Percentiles rank a stretch among this genome's conserved stretches.
phyloP scores from a whole-genome alignment of 2,113 vertebrate species.

The Oncorhynchus keta region DNA sequence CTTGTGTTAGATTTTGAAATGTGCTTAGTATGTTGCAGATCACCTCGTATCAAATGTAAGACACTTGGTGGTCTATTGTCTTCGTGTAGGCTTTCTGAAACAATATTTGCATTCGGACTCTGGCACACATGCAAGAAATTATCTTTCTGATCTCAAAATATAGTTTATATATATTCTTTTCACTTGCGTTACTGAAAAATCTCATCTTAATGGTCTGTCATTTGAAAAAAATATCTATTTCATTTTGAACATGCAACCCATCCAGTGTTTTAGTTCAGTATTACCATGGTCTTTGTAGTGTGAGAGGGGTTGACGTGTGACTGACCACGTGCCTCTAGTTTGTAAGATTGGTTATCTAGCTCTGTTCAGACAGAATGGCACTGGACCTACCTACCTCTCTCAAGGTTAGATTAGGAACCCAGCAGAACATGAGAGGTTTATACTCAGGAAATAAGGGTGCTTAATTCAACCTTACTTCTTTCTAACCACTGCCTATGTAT shows the following conservation, averaged over 20 bases:
- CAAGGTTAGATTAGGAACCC: constrained; percentile 59
- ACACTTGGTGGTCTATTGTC: not conserved
- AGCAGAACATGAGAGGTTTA: not conserved
- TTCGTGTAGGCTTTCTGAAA: not conserved
- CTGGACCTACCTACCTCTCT: constrained; percentile 27
- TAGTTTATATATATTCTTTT: not conserved
- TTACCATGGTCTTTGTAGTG: not conserved
- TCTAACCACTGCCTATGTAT: not conserved
- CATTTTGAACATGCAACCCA: not conserved
- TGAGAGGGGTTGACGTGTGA: not conserved
- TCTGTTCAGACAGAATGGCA: constrained; percentile 35
- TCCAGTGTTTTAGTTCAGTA: not conserved
- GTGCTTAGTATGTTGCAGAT: not conserved
- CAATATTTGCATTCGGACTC: not conserved
- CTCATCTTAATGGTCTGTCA: not conserved
- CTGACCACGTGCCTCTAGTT: not conserved
- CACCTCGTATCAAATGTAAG: not conserved
- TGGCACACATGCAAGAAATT: not conserved
- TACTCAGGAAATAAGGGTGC: no score
- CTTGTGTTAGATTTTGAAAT: not conserved
- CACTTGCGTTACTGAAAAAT: not conserved
- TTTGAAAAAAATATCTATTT: not conserved
- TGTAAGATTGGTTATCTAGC: constrained; percentile 18
- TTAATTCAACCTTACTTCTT: not conserved
- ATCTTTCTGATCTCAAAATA: not conserved